Evolutionary conservation across 2,113 vertebrate genomes (phyloP), one percentile per base, ranked within the genome.

Genomic region (Mirounga angustirostris): DNA sequence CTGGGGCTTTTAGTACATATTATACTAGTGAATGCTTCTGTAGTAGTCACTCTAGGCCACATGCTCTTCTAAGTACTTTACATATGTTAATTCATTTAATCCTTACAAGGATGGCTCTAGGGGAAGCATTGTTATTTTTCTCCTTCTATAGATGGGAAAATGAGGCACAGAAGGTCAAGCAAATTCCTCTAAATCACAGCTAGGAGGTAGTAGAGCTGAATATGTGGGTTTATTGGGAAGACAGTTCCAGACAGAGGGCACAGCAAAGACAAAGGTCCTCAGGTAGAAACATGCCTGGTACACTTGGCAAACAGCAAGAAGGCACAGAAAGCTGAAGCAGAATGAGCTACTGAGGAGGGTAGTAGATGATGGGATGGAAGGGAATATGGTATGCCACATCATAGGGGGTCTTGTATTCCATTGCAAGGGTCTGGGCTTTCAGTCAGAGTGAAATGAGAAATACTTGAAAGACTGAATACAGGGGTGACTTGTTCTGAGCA

Each of bases 1-100:
- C 88, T 81, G 73, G 52, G 74, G 5, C 30, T 94, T 92, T 94
- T 84, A 81, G 84, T 58, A n/a, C 84, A 94, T 81, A 86, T 84
- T 73, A 54, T 16, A 61, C 63, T 36, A 43, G 19, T 21, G 33
- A 78, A 33, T 33, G 33, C 13, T 76, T 65, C 8, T n/a, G 16
- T 69, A 43, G 67, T 69, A 56, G 85, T 85, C 71, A 40, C 21
- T 69, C 30, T 46, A 1, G 43, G 18, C 65, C 30, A 9, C 50
- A 8, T 50, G 67, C 43, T 91, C 28, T 30, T 92, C 40, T 91
- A 84, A 88, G 30, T 6, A 26, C 40, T 76, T 76, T 65, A 22
- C 43, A 7, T 71, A 46, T 46, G 22, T 84, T 92, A 97, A 81
- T 28, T 81, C 59, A 78, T 74, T 94, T 95, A 78, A 22, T 89